These are phyloP conservation scores for Rhodinocichla rosea DNA, from an alignment of 2,113 vertebrate genomes.

Conservation along the genomic window DNA sequence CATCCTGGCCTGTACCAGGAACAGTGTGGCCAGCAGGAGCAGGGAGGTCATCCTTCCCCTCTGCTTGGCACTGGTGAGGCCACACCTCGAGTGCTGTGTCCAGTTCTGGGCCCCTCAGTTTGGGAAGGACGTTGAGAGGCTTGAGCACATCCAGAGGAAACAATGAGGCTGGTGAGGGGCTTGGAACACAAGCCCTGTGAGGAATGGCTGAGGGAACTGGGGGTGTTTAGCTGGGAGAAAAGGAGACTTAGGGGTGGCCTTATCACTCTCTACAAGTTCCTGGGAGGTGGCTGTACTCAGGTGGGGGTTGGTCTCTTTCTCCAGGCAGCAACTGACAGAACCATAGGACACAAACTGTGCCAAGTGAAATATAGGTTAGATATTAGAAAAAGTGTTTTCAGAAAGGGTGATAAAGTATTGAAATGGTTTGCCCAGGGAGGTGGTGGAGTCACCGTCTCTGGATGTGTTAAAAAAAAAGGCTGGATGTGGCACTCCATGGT, in stretches of 20 bases:
- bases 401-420: not conserved
- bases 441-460: not conserved
- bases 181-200: not conserved
- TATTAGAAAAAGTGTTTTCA: not conserved
- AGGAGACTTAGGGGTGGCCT: not conserved
- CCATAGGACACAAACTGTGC: not conserved
- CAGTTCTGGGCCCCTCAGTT: not conserved
- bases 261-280: not conserved
- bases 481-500: not conserved
- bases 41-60: not conserved
- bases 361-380: not conserved
- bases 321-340: not conserved
- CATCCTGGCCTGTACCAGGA: not conserved
- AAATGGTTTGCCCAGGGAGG: not conserved
- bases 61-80: not conserved
- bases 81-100: not conserved
- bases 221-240: not conserved
- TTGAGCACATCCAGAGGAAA: not conserved
- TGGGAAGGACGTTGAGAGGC: accelerated
- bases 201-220: not conserved
- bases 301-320: not conserved
- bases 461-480: not conserved
- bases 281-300: not conserved
- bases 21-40: not conserved
- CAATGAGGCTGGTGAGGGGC: not conserved